phyloP scores from a whole-genome alignment of 2,797 vertebrate species.

The Synaphobranchus kaupii region DNA sequence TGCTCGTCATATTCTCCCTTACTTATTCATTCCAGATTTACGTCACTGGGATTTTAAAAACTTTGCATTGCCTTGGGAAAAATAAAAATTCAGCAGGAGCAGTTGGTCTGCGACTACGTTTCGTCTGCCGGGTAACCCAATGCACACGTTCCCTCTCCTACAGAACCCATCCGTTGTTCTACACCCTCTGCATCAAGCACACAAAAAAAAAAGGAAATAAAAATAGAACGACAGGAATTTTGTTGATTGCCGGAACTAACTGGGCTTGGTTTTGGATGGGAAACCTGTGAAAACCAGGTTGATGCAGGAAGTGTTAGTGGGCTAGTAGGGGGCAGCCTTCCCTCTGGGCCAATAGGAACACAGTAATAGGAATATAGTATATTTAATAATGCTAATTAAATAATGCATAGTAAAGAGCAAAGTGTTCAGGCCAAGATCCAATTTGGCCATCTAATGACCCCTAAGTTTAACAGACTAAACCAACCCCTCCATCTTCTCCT shows the following conservation, averaged over 20 bases:
- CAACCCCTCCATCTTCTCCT: neutral
- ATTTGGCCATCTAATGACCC: too few relatives aligned
- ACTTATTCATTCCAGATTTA: conserved; percentile 35
- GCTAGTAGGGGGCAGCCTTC: neutral
- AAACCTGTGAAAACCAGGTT: neutral
- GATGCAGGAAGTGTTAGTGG: neutral
- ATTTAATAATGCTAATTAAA: too few relatives aligned
- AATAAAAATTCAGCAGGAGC: neutral
- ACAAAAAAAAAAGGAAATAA: neutral
- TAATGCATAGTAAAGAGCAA: too few relatives aligned
- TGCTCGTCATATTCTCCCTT: conserved; percentile 30
- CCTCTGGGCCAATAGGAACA: neutral
- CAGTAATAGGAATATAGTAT: neutral
- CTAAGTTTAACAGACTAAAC: neutral
- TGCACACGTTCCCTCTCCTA: neutral
- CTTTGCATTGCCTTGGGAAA: conserved; percentile 38
- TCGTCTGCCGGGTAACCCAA: neutral
- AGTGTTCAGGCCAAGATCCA: too few relatives aligned
- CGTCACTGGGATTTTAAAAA: conserved; percentile 33
- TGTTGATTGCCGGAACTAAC: neutral
- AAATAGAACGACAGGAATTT: neutral
- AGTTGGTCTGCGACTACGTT: neutral
- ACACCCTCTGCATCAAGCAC: neutral
- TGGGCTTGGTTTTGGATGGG: neutral
- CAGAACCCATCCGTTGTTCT: neutral